phyloP scores from a whole-genome alignment of 2,888 invertebrate species.

The Fragum sueziense region DNA sequence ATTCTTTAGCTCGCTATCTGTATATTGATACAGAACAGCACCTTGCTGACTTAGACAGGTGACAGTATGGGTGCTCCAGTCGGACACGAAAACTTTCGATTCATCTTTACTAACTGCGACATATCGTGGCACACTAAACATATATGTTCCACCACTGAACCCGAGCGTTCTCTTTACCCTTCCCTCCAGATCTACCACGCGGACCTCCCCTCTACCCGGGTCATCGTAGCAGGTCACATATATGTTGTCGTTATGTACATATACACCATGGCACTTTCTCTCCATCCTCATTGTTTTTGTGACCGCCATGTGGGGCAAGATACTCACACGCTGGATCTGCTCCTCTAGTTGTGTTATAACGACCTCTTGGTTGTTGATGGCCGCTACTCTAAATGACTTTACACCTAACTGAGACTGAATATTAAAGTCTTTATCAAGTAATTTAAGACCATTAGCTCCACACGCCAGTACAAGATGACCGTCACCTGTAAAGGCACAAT shows the following conservation, averaged over 20 bases:
- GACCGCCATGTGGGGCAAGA: neutral
- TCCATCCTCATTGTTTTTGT: neutral
- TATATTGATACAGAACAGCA: no score
- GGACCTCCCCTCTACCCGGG: neutral
- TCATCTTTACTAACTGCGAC: no score
- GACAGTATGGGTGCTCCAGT: no score
- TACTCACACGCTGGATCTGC: neutral
- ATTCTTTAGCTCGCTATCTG: no score
- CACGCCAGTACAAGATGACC: neutral
- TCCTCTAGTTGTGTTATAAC: neutral
- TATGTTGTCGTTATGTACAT: neutral
- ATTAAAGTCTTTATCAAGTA: neutral
- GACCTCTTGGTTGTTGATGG: neutral
- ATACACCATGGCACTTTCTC: neutral
- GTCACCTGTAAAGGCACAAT: neutral
- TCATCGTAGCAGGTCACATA: neutral
- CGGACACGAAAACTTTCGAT: no score
- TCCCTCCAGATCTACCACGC: neutral
- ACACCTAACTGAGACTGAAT: neutral
- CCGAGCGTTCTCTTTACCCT: no score
- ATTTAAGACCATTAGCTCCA: neutral
- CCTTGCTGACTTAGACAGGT: no score
- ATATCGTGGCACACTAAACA: no score
- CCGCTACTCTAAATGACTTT: neutral
- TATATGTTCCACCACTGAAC: no score